These are phyloP conservation scores for Daubentonia madagascariensis DNA, from an alignment of 2,113 vertebrate genomes.

Conservation along the genomic window DNA sequence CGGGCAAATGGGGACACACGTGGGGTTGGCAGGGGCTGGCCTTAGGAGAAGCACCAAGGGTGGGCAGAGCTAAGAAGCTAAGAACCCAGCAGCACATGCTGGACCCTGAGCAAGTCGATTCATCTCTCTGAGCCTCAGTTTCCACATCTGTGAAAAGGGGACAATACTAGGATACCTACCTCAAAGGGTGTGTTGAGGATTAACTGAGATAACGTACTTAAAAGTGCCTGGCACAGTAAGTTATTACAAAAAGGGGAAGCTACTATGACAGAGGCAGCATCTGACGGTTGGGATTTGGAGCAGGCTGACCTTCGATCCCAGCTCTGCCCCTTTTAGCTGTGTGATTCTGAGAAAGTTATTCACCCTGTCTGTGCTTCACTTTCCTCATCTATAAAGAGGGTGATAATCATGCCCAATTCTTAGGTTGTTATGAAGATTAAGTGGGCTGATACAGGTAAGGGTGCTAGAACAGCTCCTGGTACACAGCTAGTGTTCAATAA, in stretches of 20 bases:
- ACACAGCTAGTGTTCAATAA: background rate
- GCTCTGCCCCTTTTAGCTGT: background rate
- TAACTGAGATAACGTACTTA: background rate
- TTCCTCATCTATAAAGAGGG: background rate
- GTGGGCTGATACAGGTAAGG: background rate
- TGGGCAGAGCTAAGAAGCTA: background rate
- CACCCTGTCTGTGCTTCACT: background rate
- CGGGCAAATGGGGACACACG: background rate
- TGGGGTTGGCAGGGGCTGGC: rapidly evolving
- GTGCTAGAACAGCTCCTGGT: background rate
- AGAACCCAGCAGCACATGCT: background rate
- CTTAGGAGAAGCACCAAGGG: background rate
- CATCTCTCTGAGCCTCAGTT: background rate
- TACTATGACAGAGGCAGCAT: background rate
- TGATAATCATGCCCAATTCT: background rate
- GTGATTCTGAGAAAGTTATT: background rate
- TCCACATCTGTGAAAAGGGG: background rate
- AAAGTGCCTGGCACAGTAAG: background rate
- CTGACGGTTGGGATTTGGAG: background rate
- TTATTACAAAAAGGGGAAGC: background rate
- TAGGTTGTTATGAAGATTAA: background rate
- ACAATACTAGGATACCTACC: background rate
- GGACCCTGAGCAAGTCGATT: background rate
- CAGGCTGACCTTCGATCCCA: background rate
- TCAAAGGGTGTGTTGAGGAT: background rate